Conservation (phyloP, 2,797 vertebrate genomes). For the Gymnoscopelus braueri region DNA sequence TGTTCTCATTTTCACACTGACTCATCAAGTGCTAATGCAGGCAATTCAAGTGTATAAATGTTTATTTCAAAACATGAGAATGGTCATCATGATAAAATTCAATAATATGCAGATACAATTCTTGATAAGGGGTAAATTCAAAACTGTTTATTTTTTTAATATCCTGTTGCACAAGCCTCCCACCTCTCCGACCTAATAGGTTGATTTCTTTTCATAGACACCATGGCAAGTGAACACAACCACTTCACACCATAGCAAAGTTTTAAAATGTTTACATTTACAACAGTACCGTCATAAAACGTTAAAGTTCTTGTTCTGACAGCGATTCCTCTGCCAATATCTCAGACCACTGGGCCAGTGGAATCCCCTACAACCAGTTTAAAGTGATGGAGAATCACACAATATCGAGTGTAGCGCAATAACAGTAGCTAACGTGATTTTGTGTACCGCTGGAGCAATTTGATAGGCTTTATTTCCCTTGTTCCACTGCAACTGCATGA, state of each 20-base stretch:
- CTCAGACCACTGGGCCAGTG: slow-evolving; percentile 4
- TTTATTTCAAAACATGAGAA: slow-evolving; percentile 83
- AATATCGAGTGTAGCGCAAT: slow-evolving; percentile 26
- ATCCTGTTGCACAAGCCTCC: slow-evolving; percentile 65
- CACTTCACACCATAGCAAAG: slow-evolving; percentile 74
- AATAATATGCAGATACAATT: slow-evolving; percentile 72
- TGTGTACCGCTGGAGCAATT: slow-evolving; percentile 35
- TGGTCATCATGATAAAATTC: slow-evolving; percentile 76
- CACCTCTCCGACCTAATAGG: slow-evolving; percentile 61
- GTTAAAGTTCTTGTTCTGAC: slow-evolving; percentile 10
- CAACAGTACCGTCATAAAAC: slow-evolving; percentile 41
- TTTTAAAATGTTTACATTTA: slow-evolving; percentile 64
- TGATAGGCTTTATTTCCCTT: slow-evolving; percentile 35
- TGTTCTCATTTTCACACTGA: slow-evolving; percentile 1
- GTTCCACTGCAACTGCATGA: slow-evolving; percentile 22
- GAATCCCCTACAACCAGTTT: slow-evolving; percentile 17
- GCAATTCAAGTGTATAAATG: slow-evolving; percentile 74
- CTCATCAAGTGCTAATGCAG: slow-evolving; percentile 26
- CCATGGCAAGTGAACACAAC: slow-evolving; percentile 74
- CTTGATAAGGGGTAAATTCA: slow-evolving; percentile 65
- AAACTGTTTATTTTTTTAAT: slow-evolving; percentile 71
- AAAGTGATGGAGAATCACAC: slow-evolving; percentile 29
- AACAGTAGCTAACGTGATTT: slow-evolving; percentile 19
- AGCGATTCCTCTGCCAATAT: slow-evolving; percentile 9
- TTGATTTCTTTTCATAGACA: slow-evolving; percentile 49